These are phyloP conservation scores for Trichosurus vulpecula DNA, from an alignment of 2,797 vertebrate species.

Conservation along the genomic window DNA sequence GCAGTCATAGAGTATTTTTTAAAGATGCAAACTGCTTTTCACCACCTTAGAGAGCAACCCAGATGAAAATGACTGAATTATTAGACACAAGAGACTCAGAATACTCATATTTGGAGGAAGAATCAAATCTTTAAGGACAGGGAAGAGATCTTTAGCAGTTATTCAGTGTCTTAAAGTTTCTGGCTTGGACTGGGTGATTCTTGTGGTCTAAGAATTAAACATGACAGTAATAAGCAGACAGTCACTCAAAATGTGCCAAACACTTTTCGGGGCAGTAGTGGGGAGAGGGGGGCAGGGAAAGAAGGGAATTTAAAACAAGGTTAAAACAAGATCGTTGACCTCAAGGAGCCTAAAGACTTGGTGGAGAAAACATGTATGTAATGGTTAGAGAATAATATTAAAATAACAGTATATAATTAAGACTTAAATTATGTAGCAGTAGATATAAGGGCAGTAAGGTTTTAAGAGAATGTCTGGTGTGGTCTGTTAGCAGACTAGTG, in stretches of 20 bases:
- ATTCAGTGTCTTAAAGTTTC: slow-evolving; percentile 11
- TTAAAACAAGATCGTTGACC: slow-evolving; percentile 18
- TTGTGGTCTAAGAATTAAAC: slow-evolving; percentile 23
- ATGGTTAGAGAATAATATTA: neutral
- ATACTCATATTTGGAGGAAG: neutral
- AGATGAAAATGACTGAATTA: neutral
- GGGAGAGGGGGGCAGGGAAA: neutral
- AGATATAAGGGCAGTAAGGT: neutral
- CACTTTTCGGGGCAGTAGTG: too few species aligned
- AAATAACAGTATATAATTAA: neutral
- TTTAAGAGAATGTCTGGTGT: neutral
- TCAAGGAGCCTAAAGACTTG: neutral
- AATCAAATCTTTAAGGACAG: neutral
- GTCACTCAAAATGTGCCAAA: slow-evolving; percentile 11
- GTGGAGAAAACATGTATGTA: neutral
- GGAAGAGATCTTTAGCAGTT: neutral
- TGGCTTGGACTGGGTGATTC: slow-evolving; percentile 6
- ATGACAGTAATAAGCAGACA: slow-evolving; percentile 34
- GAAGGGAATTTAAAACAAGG: neutral
- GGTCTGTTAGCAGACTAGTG: neutral
- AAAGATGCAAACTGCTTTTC: neutral
- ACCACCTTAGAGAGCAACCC: neutral
- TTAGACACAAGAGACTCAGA: neutral
- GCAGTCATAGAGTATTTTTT: neutral
- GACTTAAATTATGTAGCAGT: neutral